Conservation (phyloP, 1,140 invertebrate genomes). For the Cotesia typhae region DNA sequence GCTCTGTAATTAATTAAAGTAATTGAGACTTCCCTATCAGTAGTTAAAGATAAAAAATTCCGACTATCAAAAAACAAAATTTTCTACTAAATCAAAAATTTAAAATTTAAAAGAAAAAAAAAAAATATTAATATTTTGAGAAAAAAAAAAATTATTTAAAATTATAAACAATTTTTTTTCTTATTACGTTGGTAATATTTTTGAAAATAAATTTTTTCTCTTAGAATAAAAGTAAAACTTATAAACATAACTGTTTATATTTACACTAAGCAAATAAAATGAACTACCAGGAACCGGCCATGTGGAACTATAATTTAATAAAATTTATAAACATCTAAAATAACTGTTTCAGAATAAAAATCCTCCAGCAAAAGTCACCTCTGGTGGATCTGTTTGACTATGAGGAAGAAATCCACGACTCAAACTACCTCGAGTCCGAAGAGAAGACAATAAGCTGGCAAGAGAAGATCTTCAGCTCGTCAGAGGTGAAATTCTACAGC, state of each 20-base stretch:
- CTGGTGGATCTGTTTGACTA: slow-evolving; percentile 59
- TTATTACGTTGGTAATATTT: no score
- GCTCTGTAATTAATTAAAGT: no score
- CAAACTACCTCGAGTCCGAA: slow-evolving; percentile 57
- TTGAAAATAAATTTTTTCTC: no score
- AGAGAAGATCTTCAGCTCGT: slow-evolving; percentile 60
- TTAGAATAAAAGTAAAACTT: no score
- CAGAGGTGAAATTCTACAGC: slow-evolving; percentile 56
- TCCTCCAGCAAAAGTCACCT: slow-evolving; percentile 59
- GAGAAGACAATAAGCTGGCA: slow-evolving; percentile 60
- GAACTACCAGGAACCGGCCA: neutral
- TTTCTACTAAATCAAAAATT: no score
- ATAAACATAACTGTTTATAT: slow-evolving; percentile 17
- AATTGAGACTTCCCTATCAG: no score
- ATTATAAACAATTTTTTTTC: no score
- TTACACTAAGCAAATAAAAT: slow-evolving; percentile 1
- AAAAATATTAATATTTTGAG: no score
- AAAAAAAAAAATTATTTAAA: no score
- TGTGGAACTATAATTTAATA: neutral
- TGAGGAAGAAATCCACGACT: slow-evolving; percentile 55
- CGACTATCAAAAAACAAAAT: no score
- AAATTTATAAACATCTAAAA: neutral
- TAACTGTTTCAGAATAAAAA: slow-evolving; percentile 55
- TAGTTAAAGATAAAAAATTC: no score
- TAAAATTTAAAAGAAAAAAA: no score